phyloP scores from a whole-genome alignment of 2,113 vertebrate species.

The Corvus moneduloides region DNA sequence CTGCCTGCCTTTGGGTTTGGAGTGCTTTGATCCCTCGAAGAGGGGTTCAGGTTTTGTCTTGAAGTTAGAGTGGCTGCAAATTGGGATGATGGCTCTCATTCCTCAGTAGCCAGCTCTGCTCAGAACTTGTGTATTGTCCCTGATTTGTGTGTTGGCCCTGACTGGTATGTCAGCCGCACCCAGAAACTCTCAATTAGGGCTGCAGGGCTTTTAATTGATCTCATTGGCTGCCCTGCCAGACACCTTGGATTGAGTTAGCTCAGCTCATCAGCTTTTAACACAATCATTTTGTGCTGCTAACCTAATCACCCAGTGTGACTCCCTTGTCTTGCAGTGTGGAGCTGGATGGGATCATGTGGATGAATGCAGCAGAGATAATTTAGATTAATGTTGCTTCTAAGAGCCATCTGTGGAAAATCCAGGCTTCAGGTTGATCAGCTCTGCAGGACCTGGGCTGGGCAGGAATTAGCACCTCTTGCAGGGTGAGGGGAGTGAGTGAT shows the following conservation, averaged over 20 bases:
- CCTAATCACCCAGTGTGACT: conserved; percentile 38
- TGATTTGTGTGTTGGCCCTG: background rate
- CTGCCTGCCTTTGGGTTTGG: background rate
- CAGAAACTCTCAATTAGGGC: conserved; percentile 12
- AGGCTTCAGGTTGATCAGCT: background rate
- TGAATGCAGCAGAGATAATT: conserved; percentile 3
- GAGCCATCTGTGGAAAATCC: background rate
- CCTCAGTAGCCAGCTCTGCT: background rate
- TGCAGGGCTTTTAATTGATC: conserved; percentile 52
- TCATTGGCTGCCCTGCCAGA: background rate
- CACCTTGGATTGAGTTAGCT: conserved; percentile 58
- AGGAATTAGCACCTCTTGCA: background rate
- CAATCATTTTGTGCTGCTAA: conserved; percentile 51
- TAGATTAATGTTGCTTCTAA: background rate
- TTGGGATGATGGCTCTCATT: background rate
- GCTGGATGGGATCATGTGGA: background rate
- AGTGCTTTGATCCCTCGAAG: background rate
- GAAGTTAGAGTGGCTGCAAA: background rate
- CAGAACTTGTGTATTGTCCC: background rate
- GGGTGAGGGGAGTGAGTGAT: background rate
- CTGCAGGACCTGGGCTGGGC: background rate
- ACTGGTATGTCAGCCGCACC: background rate
- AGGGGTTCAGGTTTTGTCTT: background rate
- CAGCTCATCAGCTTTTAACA: conserved; percentile 47
- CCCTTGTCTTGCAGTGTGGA: background rate